Percentiles rank a stretch among this genome's conserved stretches.
Conservation (phyloP, 2,888 invertebrate genomes). For the Lasioglossum oenotherae region DNA sequence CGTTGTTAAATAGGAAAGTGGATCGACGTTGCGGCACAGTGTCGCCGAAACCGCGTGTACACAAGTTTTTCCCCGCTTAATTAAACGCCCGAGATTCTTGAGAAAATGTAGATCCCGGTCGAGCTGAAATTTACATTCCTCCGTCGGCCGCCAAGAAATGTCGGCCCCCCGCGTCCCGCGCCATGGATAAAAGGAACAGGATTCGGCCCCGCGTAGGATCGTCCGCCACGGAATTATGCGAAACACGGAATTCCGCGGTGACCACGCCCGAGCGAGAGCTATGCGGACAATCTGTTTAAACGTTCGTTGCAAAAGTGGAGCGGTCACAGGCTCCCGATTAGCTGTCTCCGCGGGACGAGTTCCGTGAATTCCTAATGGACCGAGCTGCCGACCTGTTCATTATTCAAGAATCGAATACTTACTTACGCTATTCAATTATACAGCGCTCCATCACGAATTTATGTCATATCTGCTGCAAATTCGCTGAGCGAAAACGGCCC, state of each 20-base stretch:
- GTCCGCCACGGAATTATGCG: constrained; percentile 5
- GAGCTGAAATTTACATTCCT: constrained; percentile 56
- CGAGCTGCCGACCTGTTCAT: not conserved
- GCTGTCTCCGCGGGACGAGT: not conserved
- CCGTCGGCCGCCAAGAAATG: constrained; percentile 43
- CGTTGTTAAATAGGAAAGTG: constrained; percentile 28
- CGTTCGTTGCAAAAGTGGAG: not conserved
- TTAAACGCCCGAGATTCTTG: constrained; percentile 63
- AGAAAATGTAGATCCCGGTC: constrained; percentile 26
- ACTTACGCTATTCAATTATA: not conserved
- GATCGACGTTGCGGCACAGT: constrained; percentile 19
- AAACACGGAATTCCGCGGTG: constrained; percentile 13
- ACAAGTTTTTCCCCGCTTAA: constrained; percentile 54
- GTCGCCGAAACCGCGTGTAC: constrained; percentile 30
- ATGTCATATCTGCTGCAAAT: not conserved
- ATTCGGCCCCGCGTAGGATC: constrained; percentile 23
- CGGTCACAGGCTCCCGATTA: not conserved
- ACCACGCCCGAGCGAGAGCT: not conserved
- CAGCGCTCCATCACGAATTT: not conserved
- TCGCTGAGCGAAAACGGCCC: too few relatives aligned
- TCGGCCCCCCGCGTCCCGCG: not conserved
- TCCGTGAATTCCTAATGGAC: not conserved
- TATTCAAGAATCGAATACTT: not conserved
- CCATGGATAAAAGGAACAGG: constrained; percentile 1
- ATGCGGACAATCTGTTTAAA: not conserved